These are phyloP conservation scores for Dendroctonus valens DNA, from an alignment of 1,140 invertebrate species.

Conservation along the genomic window DNA sequence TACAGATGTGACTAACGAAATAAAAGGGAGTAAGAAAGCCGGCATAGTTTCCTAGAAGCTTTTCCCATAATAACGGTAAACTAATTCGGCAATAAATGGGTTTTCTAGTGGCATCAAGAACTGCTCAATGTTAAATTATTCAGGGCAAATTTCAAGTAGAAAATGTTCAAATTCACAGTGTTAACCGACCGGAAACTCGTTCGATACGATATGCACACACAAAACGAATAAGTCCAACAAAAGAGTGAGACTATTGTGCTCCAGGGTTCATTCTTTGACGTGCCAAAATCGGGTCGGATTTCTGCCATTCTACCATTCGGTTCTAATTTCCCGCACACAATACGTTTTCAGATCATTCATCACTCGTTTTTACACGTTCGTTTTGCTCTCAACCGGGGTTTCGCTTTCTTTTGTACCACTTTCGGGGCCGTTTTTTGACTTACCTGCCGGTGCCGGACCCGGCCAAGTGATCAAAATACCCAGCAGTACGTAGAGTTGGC, in stretches of 20 bases:
- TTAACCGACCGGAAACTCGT: slow-evolving; percentile 22
- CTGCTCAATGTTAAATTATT: too few species aligned
- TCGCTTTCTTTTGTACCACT: slow-evolving; percentile 29
- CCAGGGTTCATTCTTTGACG: slow-evolving; percentile 29
- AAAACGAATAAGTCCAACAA: slow-evolving; percentile 13
- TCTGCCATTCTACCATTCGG: slow-evolving; percentile 27
- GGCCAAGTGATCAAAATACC: background rate
- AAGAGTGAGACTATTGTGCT: slow-evolving; percentile 18
- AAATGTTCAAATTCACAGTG: background rate
- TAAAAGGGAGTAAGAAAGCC: too few species aligned
- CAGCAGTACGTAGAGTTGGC: too few species aligned
- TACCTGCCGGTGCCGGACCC: background rate
- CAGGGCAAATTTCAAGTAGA: too few species aligned
- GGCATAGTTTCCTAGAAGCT: too few species aligned
- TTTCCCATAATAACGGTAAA: too few species aligned
- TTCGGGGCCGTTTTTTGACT: slow-evolving; percentile 8
- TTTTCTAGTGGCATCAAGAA: too few species aligned
- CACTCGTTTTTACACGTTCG: slow-evolving; percentile 34
- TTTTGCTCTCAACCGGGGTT: slow-evolving; percentile 26
- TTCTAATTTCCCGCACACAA: slow-evolving; percentile 33
- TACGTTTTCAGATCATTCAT: slow-evolving; percentile 27
- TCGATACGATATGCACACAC: slow-evolving; percentile 8
- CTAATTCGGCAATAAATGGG: too few species aligned
- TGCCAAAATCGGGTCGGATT: slow-evolving; percentile 34
- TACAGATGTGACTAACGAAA: too few species aligned